phyloP scores from a whole-genome alignment of 2,888 invertebrate genomes.

The Caenorhabditis japonica region DNA sequence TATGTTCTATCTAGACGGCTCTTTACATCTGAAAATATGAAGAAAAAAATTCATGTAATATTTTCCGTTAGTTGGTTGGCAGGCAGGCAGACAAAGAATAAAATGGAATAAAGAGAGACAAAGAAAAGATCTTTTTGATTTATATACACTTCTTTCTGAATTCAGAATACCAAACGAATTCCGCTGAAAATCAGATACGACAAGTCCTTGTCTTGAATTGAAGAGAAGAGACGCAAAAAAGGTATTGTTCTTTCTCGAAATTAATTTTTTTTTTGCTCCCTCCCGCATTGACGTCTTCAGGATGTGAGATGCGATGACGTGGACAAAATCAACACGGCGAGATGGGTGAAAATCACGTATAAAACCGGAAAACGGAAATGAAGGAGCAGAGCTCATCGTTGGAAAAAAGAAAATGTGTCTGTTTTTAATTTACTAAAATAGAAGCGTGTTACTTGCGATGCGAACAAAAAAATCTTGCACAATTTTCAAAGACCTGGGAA shows the following conservation, averaged over 20 bases:
- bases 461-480: too few relatives aligned
- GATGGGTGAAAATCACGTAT: slow-evolving; percentile 1
- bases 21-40: slow-evolving; percentile 36
- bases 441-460: too few relatives aligned
- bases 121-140: too few relatives aligned
- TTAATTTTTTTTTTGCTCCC: background rate
- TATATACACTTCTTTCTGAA: background rate
- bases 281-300: slow-evolving; percentile 1
- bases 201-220: background rate
- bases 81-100: too few relatives aligned
- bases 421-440: too few relatives aligned
- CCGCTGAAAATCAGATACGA: background rate
- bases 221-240: background rate
- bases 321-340: background rate
- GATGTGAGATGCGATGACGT: too few relatives aligned
- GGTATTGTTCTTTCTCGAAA: slow-evolving; percentile 5
- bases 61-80: too few relatives aligned
- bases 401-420: too few relatives aligned
- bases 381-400: too few relatives aligned
- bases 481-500: too few relatives aligned
- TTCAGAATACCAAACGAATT: background rate
- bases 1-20: slow-evolving; percentile 4
- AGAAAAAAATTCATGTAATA: background rate
- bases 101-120: too few relatives aligned
- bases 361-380: background rate